Evolutionary conservation across 1,140 invertebrate species (phyloP).

Genomic region (Drosophila bipectinata): DNA sequence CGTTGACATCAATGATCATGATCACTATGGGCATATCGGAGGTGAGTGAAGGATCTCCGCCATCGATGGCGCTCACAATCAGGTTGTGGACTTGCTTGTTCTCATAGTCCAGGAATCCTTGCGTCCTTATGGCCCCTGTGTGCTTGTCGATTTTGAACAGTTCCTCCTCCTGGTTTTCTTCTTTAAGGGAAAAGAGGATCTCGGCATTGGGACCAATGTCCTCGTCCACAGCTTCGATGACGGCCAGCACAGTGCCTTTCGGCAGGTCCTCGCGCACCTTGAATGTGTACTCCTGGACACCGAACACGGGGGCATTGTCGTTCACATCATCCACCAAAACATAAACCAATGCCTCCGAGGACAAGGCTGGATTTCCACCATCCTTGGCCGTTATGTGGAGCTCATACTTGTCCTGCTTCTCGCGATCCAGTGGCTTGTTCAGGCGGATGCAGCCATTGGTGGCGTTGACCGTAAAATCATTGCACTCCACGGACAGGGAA

Average conservation of each 20-base stretch:
- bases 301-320: conserved; percentile 94
- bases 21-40: conserved; percentile 92
- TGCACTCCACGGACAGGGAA: conserved; percentile 90
- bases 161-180: conserved; percentile 86
- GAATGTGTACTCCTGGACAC: conserved; percentile 89
- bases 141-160: conserved; percentile 91
- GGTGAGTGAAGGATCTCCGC: conserved; percentile 89
- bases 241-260: conserved; percentile 92
- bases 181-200: conserved; percentile 90
- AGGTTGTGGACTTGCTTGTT: conserved; percentile 94
- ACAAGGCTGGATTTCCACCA: conserved; percentile 87
- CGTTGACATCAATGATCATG: conserved; percentile 96
- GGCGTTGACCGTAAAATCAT: conserved; percentile 93
- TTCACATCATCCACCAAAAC: conserved; percentile 95
- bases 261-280: conserved; percentile 96
- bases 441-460: conserved; percentile 91
- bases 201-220: conserved; percentile 93
- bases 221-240: conserved; percentile 93
- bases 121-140: conserved; percentile 93
- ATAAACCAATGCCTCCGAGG: conserved; percentile 91
- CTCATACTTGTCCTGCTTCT: conserved; percentile 92
- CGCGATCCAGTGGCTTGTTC: conserved; percentile 91
- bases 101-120: conserved; percentile 92
- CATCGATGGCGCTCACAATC: conserved; percentile 92
- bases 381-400: conserved; percentile 93